Conservation (phyloP, 1,140 invertebrate genomes). For the Calephelis nemesis region DNA sequence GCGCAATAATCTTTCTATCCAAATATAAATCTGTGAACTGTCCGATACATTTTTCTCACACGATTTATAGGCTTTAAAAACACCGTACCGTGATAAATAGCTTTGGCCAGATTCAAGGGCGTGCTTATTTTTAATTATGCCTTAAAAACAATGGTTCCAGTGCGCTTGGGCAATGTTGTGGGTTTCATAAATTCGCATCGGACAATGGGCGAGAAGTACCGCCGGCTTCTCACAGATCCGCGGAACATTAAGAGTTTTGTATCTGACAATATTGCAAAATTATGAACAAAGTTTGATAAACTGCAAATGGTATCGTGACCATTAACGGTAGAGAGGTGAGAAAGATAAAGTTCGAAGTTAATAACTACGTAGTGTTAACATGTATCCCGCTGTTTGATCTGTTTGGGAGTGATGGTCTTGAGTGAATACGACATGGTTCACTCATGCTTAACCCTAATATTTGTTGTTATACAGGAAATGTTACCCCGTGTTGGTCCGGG, state of each 20-base stretch:
- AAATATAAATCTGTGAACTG: constrained; percentile 9
- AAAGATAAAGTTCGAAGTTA: background rate
- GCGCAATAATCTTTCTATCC: constrained; percentile 2
- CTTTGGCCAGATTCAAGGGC: constrained; percentile 50
- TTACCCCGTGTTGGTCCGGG: no score
- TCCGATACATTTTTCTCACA: constrained; percentile 16
- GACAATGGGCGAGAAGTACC: constrained; percentile 41
- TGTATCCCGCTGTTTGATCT: no score
- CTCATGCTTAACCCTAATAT: no score
- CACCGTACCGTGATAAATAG: constrained; percentile 36
- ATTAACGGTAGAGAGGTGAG: background rate
- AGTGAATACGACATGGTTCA: no score
- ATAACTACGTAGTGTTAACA: background rate
- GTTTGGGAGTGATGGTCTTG: no score
- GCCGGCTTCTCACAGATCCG: constrained; percentile 28
- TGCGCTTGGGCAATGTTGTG: constrained; percentile 42
- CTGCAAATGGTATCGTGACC: no score
- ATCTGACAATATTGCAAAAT: constrained; percentile 20
- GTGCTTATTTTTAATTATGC: constrained; percentile 34
- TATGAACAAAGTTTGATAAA: constrained; percentile 11
- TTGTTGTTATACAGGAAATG: no score
- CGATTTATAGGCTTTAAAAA: constrained; percentile 12
- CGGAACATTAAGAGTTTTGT: constrained; percentile 22
- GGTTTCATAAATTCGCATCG: constrained; percentile 52
- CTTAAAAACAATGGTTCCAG: constrained; percentile 44